These are phyloP conservation scores for Drosophila infuscata DNA, from an alignment of 2,888 invertebrate genomes.

Conservation along the genomic window DNA sequence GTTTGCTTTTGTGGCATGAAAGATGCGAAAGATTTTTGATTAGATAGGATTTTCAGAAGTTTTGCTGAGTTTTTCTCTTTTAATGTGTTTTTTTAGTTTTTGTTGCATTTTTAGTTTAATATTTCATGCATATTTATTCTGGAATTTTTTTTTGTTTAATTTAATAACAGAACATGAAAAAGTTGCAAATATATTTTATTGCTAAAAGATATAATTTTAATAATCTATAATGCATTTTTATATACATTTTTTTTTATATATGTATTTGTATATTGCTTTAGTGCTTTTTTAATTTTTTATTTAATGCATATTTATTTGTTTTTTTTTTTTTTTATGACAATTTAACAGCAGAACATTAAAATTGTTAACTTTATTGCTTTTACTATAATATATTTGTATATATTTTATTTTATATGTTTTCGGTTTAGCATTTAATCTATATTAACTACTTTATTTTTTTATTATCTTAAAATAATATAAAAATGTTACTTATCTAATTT, in stretches of 20 bases:
- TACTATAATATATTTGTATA: neutral
- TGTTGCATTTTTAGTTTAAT: neutral
- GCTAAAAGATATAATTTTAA: neutral
- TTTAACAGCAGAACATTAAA: too few species aligned
- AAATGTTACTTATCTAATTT: neutral
- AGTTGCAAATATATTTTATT: too few species aligned
- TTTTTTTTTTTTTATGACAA: neutral
- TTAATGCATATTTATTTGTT: neutral
- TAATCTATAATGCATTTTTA: neutral
- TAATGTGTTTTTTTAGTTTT: neutral
- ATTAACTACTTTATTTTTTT: neutral
- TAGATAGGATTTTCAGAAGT: neutral
- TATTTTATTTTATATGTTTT: neutral
- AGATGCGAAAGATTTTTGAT: neutral
- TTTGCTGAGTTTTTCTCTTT: neutral
- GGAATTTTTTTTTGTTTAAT: neutral
- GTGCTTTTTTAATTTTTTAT: too few species aligned
- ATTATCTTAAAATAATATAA: neutral
- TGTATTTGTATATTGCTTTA: too few species aligned
- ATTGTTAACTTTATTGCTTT: neutral
- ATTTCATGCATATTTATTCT: neutral
- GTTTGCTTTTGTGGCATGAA: neutral
- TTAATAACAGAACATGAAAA: neutral
- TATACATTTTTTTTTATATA: neutral
- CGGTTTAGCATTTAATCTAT: neutral